Evolutionary conservation across 1,140 invertebrate genomes (phyloP), one percentile per base, ranked within the genome.

Genomic region (Diprion similis): DNA sequence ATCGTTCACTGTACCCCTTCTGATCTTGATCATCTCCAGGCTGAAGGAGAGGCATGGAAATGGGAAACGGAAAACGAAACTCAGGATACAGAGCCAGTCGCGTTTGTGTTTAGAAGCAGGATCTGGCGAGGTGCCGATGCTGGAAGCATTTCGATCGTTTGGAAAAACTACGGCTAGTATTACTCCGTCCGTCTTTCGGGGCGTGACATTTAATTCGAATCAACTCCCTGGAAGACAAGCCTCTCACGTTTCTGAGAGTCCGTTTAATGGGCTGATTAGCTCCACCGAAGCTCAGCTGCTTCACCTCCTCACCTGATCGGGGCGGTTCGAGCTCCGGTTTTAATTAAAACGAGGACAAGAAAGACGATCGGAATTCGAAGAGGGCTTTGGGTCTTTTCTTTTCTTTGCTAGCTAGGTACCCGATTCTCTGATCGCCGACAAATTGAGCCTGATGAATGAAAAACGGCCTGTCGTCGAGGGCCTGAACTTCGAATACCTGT

Each of bases 281-380:
- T 59, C 11, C 3, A 59, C 51, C 51, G 51, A 59, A 59, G 51
- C 3, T 37, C 24, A 37, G 24, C 24, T 37, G 24, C 24, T 6
- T 37, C 24, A 59, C 24, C 24, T n/a, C n/a, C n/a, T 37, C 24
- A 17, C 51, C 51, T 59, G 51, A 59, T 59, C n/a, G 51, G 51
- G 51, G n/a, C n/a, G 51, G 1, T 59, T 59, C 11, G n/a, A 59
- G 70, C 76, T 76, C 77, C 78, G 76, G 67, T 76, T 79, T 82
- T 80, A 81, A 82, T 82, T 78, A 80, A 81, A 76, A 72, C 73
- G 66, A 75, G 77, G 73, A 75, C 66, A 74, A 76, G 70, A 59
- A 74, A 77, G 76, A 75, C 73, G 74, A 75, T 70, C 77, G 77
- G 77, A 81, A 81, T 77, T 71, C 70, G 75, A 78, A 75, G 68